These are phyloP conservation scores for Isoperla grammatica DNA, from an alignment of 2,888 invertebrate genomes.

Conservation along the genomic window DNA sequence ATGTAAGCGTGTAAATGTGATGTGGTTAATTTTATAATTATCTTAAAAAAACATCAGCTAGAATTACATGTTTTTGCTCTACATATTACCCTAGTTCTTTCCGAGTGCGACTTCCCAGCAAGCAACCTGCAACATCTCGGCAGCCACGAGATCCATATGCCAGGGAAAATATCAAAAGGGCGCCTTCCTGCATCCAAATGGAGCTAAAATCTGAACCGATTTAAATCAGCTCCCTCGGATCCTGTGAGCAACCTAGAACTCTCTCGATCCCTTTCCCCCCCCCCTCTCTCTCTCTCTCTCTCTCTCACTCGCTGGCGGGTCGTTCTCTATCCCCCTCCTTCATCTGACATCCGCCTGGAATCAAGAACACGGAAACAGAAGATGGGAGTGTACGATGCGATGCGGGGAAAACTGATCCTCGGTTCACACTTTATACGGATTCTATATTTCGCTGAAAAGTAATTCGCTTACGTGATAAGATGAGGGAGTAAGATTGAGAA, in stretches of 20 bases:
- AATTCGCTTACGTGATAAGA: not conserved
- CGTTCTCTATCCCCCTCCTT: not conserved
- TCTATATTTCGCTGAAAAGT: not conserved
- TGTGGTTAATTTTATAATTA: no score
- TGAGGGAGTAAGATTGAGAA: no score
- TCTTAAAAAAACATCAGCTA: no score
- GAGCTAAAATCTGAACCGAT: constrained; percentile 1
- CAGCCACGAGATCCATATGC: not conserved
- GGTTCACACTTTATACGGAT: not conserved
- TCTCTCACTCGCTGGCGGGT: not conserved
- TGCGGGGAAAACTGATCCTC: not conserved
- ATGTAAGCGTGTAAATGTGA: no score
- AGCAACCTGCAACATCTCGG: not conserved
- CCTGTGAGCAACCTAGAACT: constrained; percentile 1
- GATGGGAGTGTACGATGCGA: constrained; percentile 6
- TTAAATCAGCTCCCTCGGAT: not conserved
- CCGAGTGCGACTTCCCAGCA: no score
- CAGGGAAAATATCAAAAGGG: not conserved
- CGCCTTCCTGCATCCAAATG: constrained; percentile 1
- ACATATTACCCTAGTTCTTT: no score
- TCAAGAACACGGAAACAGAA: constrained; percentile 4
- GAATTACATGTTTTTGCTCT: no score
- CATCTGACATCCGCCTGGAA: constrained; percentile 8
- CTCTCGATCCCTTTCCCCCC: not conserved
- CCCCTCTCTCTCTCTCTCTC: not conserved